phyloP scores from a whole-genome alignment of 1,140 invertebrate species.

The Anagrus nilaparvatae region DNA sequence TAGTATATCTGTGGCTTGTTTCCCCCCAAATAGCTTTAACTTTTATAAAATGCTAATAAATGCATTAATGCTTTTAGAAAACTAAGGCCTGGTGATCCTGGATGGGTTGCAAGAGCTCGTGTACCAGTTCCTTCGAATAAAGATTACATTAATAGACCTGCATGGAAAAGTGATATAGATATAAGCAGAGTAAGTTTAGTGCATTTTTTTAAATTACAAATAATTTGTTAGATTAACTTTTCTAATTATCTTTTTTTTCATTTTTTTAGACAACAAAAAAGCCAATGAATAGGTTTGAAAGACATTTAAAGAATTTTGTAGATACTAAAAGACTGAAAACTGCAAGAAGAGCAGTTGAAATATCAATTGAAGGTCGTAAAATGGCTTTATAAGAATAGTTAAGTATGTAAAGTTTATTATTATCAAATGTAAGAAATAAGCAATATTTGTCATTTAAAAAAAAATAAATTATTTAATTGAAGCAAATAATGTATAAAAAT shows the following conservation, averaged over 20 bases:
- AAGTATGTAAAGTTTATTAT: no score
- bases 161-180: conserved; percentile 80
- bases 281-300: conserved; percentile 76
- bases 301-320: conserved; percentile 80
- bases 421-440: no score
- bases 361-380: conserved; percentile 92
- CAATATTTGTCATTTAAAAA: no score
- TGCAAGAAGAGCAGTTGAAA: conserved; percentile 72
- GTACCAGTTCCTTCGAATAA: conserved; percentile 93
- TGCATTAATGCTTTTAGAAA: conserved; percentile 32
- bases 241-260: no score
- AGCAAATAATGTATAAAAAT: no score
- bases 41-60: not conserved
- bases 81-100: conserved; percentile 84
- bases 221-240: not conserved
- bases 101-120: conserved; percentile 87
- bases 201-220: not conserved
- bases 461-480: no score
- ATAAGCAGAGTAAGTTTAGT: conserved; percentile 57
- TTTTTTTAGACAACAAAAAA: conserved; percentile 62
- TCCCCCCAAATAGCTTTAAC: no score
- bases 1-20: no score
- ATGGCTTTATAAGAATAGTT: conserved; percentile 88
- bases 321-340: conserved; percentile 75
- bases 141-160: conserved; percentile 92